Evolutionary conservation across 2,113 vertebrate genomes (phyloP), one percentile per base, ranked within the genome.

Genomic region (Falcunculus frontatus): DNA sequence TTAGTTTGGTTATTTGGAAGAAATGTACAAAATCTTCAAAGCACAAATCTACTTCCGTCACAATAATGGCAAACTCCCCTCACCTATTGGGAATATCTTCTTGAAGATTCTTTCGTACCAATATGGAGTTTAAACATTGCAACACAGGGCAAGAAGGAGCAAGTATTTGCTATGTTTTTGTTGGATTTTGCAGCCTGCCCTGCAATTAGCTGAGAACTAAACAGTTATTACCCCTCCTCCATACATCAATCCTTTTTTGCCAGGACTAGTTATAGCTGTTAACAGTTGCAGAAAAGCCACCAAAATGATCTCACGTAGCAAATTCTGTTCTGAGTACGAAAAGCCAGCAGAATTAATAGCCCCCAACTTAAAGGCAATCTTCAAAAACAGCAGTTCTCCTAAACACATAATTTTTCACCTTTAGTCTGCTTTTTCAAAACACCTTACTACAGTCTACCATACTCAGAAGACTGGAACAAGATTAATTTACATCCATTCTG

Each of bases 61-160:
- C 1, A 1, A 2, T 11, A 75, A 57, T 1, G 11, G 30, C 39
- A 56, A 84, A 33, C 25, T 35, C 23, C 0, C 0, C 6, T 23
- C 44, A 72, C 16, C 26, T 50, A 2, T 5, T 37, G 37, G 25
- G 16, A 56, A 8, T 35, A 53, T 12, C 11, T 41, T 74, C 77
- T 32, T 67, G 22, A 14, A 62, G 14, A 50, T 70, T 35, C 17
- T 63, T 75, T 33, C 30, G 52, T 16, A 46, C 14, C 30, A 60
- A 11, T 18, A 13, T 6, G 11, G 47, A 62, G 41, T 29, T 75
- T 35, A 39, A 18, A 15, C 39, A 68, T 42, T 52, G 26, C 39
- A 72, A 64, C 22, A 68, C 19, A 69, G 23, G 50, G n/a, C 6
- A 3, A 72, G 52, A 6, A 78, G 23, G 14, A 85, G 3, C n/a